Conservation (phyloP, 1,140 invertebrate genomes). For the Bombus impatiens region DNA sequence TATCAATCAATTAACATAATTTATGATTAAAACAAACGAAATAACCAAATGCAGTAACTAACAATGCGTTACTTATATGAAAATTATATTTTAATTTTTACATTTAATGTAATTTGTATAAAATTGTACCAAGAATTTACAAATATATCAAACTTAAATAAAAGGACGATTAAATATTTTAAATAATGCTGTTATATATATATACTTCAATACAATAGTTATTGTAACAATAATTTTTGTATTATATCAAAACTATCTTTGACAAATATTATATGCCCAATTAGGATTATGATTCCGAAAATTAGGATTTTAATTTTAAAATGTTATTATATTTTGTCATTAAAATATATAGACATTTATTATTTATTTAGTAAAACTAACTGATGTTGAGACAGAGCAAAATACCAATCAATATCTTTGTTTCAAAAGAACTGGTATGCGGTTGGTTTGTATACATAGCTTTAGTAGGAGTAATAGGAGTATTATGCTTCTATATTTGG, state of each 20-base stretch:
- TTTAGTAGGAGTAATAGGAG: background rate
- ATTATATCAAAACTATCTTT: background rate
- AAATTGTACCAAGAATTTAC: background rate
- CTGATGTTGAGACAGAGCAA: background rate
- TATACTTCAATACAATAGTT: no score
- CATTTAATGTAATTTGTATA: background rate
- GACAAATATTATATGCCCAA: background rate
- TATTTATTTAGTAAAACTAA: background rate
- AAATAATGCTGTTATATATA: background rate
- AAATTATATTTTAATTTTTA: background rate
- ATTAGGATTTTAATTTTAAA: background rate
- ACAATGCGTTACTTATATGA: background rate
- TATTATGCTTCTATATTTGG: no score
- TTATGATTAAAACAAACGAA: background rate
- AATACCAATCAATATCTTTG: constrained; percentile 17
- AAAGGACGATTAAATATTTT: background rate
- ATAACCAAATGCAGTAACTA: background rate
- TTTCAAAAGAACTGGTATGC: background rate
- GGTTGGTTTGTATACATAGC: background rate
- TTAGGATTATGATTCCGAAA: no score
- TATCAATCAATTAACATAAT: background rate
- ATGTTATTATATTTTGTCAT: background rate
- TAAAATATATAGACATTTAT: background rate
- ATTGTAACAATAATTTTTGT: background rate
- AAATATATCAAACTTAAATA: background rate